Percentiles rank a stretch among this genome's conserved stretches.
phyloP scores from a whole-genome alignment of 2,797 vertebrate genomes.

The Hydrolagus colliei region DNA sequence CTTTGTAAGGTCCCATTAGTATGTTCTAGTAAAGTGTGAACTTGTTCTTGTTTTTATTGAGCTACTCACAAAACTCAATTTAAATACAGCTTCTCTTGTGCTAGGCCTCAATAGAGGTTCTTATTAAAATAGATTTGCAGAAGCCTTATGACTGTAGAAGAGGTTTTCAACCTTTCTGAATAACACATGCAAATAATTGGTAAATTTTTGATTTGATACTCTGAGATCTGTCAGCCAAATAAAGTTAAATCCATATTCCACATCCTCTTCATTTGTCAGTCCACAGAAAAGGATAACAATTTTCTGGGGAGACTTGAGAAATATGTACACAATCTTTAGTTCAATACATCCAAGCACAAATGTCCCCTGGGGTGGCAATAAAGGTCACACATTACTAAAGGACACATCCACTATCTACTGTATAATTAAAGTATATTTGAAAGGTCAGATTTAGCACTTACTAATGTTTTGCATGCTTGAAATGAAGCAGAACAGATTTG shows the following conservation, averaged over 20 bases:
- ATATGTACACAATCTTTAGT: background rate
- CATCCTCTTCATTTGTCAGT: background rate
- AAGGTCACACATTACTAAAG: background rate
- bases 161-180: too few species aligned
- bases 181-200: too few species aligned
- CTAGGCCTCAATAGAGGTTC: background rate
- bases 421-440: background rate
- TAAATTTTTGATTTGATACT: background rate
- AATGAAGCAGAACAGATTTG: too few species aligned
- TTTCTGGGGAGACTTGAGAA: background rate
- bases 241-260: background rate
- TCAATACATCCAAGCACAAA: background rate
- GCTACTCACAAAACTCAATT: background rate
- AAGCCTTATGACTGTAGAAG: too few species aligned
- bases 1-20: background rate
- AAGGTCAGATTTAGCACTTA: background rate
- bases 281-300: background rate
- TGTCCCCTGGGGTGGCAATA: background rate
- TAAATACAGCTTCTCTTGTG: background rate
- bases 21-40: background rate
- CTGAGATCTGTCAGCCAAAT: background rate
- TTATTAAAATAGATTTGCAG: background rate
- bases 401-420: background rate
- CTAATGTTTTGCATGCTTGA: too few species aligned
- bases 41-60: constrained; percentile 5